phyloP scores from a whole-genome alignment of 1,140 invertebrate species.

The Gerris buenoi region DNA sequence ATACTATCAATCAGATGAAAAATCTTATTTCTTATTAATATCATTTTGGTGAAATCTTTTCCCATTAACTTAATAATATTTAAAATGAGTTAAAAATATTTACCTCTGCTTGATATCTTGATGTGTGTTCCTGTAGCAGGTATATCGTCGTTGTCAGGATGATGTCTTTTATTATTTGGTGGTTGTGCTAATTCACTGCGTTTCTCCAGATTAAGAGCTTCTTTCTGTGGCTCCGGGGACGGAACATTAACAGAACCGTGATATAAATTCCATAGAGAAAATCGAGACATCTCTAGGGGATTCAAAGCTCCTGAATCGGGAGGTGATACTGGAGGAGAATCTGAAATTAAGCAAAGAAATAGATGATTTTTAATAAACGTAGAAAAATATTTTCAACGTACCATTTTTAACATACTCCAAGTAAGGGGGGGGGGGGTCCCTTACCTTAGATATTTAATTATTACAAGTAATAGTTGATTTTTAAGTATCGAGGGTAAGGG shows the following conservation, averaged over 20 bases:
- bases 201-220: conserved; percentile 42
- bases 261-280: conserved; percentile 69
- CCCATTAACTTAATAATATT: too few species aligned
- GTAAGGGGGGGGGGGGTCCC: too few species aligned
- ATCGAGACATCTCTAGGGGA: conserved; percentile 53
- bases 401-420: too few species aligned
- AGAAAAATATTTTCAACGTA: too few species aligned
- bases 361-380: too few species aligned
- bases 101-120: conserved; percentile 77
- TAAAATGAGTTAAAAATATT: too few species aligned
- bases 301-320: conserved; percentile 36
- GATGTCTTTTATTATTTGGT: conserved; percentile 40
- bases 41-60: too few species aligned
- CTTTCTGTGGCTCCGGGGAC: conserved; percentile 37
- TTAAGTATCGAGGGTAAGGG: too few species aligned
- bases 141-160: conserved; percentile 31
- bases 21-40: too few species aligned
- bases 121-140: conserved; percentile 53
- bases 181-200: conserved; percentile 13
- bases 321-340: conserved; percentile 39
- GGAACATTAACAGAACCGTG: conserved; percentile 26
- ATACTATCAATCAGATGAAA: too few species aligned
- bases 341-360: conserved; percentile 6
- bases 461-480: too few species aligned
- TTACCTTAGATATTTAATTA: too few species aligned